Conservation (phyloP, 2,113 vertebrate genomes). For the Colistium nudipinnis region DNA sequence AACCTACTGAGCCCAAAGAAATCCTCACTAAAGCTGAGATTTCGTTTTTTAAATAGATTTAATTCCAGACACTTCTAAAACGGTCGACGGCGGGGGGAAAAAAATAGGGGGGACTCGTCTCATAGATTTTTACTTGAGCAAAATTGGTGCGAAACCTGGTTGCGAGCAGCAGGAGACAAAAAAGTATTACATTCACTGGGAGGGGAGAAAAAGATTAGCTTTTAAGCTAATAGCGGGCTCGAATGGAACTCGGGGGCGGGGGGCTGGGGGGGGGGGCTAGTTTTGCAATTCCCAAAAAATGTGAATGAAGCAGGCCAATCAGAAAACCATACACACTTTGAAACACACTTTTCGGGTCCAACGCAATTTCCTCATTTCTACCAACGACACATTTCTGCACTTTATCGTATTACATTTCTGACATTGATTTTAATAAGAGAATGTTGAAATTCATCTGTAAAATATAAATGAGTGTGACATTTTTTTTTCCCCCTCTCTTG, state of each 20-base stretch:
- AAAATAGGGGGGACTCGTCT: neutral
- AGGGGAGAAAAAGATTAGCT: neutral
- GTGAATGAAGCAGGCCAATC: conserved; percentile 13
- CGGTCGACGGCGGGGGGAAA: neutral
- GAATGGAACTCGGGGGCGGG: conserved; percentile 19
- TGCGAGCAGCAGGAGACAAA: conserved; percentile 13
- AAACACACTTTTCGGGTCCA: conserved; percentile 11
- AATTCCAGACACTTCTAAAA: neutral
- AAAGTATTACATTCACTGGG: neutral
- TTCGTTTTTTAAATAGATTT: conserved; percentile 11
- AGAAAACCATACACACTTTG: conserved; percentile 16
- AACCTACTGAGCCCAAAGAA: neutral
- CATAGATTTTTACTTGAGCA: neutral
- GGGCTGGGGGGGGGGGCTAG: no score
- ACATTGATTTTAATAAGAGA: conserved; percentile 58
- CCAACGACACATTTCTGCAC: conserved; percentile 20
- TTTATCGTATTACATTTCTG: conserved; percentile 46
- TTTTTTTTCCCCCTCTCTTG: neutral
- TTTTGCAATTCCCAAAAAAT: conserved; percentile 28
- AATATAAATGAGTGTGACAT: conserved; percentile 25
- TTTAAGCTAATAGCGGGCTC: conserved; percentile 12
- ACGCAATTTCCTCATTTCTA: conserved; percentile 19
- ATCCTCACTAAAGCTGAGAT: neutral
- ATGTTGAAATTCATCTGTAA: conserved; percentile 42
- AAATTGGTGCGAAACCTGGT: conserved; percentile 22